phyloP scores from a whole-genome alignment of 2,797 vertebrate species.

The Lacerta viridis region DNA sequence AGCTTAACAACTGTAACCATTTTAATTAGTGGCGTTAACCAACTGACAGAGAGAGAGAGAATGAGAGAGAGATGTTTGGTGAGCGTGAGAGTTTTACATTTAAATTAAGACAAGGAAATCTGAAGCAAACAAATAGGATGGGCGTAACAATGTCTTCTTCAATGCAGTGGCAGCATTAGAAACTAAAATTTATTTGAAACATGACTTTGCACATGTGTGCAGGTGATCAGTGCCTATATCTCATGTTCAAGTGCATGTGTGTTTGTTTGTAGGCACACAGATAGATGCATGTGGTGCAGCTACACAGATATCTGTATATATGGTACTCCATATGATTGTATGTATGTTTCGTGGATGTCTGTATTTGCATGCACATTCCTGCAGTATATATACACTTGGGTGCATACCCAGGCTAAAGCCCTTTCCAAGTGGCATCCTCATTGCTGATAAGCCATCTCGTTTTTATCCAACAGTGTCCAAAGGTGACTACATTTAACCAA shows the following conservation, averaged over 20 bases:
- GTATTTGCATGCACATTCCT: constrained; percentile 28
- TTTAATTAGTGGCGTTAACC: constrained; percentile 75
- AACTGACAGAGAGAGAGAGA: constrained; percentile 69
- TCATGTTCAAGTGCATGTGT: constrained; percentile 32
- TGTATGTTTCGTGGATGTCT: constrained; percentile 38
- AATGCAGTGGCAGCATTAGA: constrained; percentile 56
- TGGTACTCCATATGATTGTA: constrained; percentile 54
- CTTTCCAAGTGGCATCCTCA: constrained; percentile 36
- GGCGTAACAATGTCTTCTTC: constrained; percentile 62
- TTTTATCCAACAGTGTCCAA: constrained; percentile 50
- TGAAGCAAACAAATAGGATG: constrained; percentile 50
- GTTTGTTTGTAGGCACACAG: constrained; percentile 39
- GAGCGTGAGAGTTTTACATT: constrained; percentile 58
- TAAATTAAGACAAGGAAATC: constrained; percentile 53
- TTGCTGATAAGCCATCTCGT: constrained; percentile 49
- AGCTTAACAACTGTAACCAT: constrained; percentile 78
- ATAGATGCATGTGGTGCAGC: not conserved
- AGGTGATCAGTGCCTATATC: constrained; percentile 61
- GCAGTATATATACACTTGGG: constrained; percentile 36
- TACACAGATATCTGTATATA: constrained; percentile 54
- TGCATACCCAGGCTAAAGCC: constrained; percentile 37
- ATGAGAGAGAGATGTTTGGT: constrained; percentile 39
- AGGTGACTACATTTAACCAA: constrained; percentile 55
- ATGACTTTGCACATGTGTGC: constrained; percentile 77
- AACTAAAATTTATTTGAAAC: constrained; percentile 72